Evolutionary conservation across 2,113 vertebrate genomes (phyloP), one percentile per base, ranked within the genome.

Genomic region (Festucalex cinctus): DNA sequence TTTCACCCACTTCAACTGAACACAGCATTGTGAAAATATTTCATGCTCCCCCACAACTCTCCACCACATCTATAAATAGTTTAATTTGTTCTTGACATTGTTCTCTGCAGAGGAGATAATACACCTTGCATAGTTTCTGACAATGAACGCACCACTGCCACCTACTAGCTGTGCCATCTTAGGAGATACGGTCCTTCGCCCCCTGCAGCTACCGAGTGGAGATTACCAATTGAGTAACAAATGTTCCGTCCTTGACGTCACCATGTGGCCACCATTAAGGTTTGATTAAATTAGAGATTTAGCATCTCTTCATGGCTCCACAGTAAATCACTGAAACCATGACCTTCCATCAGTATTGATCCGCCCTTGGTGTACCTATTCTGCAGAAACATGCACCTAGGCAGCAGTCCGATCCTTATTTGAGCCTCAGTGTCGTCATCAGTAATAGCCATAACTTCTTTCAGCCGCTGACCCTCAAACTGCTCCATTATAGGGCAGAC

Each of bases 281-380:
- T 53, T 72, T 41, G 43, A 16, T 57, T 71, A 59, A 77, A 72
- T 74, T 41, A 69, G 60, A 70, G 56, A 63, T 48, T 69, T 28
- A 35, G 57, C 64, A 59, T 59, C 44, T 36, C 26, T 19, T 10
- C 28, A 35, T 53, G 66, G 61, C 72, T 60, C 37, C 60, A 17
- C 61, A 37, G 24, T 80, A 70, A 79, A 79, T 83, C 68, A 43
- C 46, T 75, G 62, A 51, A 66, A 68, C 59, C 24, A 5, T 61
- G 70, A 65, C 22, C 63, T 35, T 36, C 66, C 63, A 56, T 64
- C 56, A 54, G n/a, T 61, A 79, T 78, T 26, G 68, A 85, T 78
- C 57, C 22, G 72, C 81, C 63, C 78, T 64, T 9, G 26, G 13
- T 54, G 63, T 63, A 56, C 61, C 32, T 63, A 32, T 1, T 9